Percentiles rank a stretch among this genome's conserved stretches.
phyloP scores from a whole-genome alignment of 1,140 invertebrate species.

The Andrena cerasifolii region DNA sequence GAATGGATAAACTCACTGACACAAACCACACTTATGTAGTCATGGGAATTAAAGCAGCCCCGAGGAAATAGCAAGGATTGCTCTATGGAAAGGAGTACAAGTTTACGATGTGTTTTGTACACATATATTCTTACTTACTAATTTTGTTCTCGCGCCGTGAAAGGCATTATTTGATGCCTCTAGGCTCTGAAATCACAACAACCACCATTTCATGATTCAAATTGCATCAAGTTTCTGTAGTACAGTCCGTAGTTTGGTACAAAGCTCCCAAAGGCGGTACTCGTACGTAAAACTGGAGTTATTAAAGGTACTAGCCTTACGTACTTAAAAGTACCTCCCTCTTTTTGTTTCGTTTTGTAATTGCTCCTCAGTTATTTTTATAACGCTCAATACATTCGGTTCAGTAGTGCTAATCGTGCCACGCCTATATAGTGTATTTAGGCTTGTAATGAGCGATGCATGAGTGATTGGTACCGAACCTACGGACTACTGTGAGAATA shows the following conservation, averaged over 20 bases:
- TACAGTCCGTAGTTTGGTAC: conserved; percentile 71
- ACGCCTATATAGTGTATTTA: conserved; percentile 65
- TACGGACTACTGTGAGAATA: conserved; percentile 75
- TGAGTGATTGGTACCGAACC: conserved; percentile 73
- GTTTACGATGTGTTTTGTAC: conserved; percentile 78
- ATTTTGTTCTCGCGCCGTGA: conserved; percentile 83
- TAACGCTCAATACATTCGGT: conserved; percentile 47
- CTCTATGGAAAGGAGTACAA: conserved; percentile 62
- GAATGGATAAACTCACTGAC: conserved; percentile 61
- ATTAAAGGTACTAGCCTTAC: background rate
- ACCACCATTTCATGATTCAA: conserved; percentile 78
- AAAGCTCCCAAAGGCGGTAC: conserved; percentile 62
- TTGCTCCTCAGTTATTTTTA: conserved; percentile 39
- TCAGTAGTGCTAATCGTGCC: conserved; percentile 59
- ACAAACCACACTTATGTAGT: conserved; percentile 55
- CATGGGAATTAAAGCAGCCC: conserved; percentile 62
- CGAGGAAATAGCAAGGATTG: conserved; percentile 65
- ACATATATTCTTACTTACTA: conserved; percentile 83
- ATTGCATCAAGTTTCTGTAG: conserved; percentile 56
- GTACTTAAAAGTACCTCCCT: conserved; percentile 16
- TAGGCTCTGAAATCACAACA: conserved; percentile 83
- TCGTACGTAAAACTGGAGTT: conserved; percentile 38
- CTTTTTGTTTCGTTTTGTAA: conserved; percentile 14
- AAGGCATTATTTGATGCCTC: conserved; percentile 83
- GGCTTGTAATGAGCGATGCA: conserved; percentile 66